Evolutionary conservation across 2,113 vertebrate species (phyloP).

Genomic region (Menidia beryllina): DNA sequence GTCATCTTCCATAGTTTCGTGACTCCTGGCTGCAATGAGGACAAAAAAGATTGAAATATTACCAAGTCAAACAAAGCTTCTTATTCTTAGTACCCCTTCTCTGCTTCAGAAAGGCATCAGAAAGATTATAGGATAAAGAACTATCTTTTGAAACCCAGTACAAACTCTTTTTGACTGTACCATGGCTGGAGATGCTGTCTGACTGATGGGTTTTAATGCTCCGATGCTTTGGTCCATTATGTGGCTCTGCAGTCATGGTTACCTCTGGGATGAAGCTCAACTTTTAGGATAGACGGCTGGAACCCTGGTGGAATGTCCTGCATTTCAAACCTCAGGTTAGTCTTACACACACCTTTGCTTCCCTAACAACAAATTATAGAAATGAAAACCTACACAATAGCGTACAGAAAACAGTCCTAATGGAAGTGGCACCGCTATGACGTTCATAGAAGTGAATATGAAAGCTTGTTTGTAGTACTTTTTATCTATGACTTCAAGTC

Average conservation of each 20-base stretch:
- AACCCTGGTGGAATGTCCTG: constrained; percentile 16
- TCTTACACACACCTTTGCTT: neutral
- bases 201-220: constrained; percentile 23
- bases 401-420: too few species aligned
- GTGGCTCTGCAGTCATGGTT: constrained; percentile 66
- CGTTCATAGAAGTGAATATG: neutral
- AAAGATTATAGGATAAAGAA: neutral
- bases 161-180: constrained; percentile 28
- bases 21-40: constrained; percentile 53
- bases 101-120: neutral
- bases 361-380: neutral
- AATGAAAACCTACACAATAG: too few species aligned
- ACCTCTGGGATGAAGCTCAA: constrained; percentile 5
- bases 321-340: constrained; percentile 13
- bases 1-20: constrained; percentile 23
- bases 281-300: neutral
- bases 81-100: too few species aligned
- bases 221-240: constrained; percentile 46
- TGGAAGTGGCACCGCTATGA: too few species aligned
- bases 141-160: neutral
- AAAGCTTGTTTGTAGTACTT: neutral
- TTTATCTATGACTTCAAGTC: neutral
- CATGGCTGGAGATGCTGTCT: constrained; percentile 36
- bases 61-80: neutral
- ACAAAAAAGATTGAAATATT: neutral